These are phyloP conservation scores for Ectemnius lituratus DNA, from an alignment of 2,888 invertebrate genomes.

Conservation along the genomic window DNA sequence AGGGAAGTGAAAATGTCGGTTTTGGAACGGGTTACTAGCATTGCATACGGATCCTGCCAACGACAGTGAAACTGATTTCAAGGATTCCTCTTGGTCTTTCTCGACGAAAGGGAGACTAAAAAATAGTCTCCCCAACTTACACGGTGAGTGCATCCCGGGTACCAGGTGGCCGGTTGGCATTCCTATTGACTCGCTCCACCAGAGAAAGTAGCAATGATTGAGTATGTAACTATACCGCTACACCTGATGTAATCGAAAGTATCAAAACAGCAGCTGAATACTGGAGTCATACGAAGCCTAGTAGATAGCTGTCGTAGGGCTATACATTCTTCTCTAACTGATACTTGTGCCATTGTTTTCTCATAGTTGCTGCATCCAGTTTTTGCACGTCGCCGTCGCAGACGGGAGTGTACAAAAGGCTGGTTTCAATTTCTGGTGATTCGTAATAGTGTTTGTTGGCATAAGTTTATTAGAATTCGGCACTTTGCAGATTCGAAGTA, in stretches of 20 bases:
- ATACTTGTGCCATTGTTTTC: too few relatives aligned
- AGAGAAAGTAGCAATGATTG: conserved; percentile 40
- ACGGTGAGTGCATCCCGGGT: conserved; percentile 17
- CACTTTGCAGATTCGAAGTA: conserved; percentile 40
- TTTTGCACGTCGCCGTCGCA: too few relatives aligned
- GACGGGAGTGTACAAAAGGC: too few relatives aligned
- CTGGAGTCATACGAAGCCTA: not conserved
- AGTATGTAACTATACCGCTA: conserved; percentile 24
- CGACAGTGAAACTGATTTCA: conserved; percentile 1
- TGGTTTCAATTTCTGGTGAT: too few relatives aligned
- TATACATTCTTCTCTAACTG: too few relatives aligned
- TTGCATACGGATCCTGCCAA: not conserved
- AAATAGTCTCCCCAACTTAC: conserved; percentile 5
- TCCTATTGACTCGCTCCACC: conserved; percentile 23
- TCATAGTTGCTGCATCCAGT: too few relatives aligned
- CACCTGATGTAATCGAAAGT: conserved; percentile 14
- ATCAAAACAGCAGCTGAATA: conserved; percentile 11
- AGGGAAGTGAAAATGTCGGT: too few relatives aligned
- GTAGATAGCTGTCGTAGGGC: too few relatives aligned
- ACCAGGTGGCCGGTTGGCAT: conserved; percentile 20
- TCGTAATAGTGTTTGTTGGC: too few relatives aligned
- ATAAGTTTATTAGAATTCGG: too few relatives aligned
- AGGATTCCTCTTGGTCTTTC: not conserved
- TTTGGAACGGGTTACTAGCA: not conserved
- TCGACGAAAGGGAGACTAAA: not conserved